phyloP scores from a whole-genome alignment of 2,113 vertebrate genomes.

The Alethe castanea region DNA sequence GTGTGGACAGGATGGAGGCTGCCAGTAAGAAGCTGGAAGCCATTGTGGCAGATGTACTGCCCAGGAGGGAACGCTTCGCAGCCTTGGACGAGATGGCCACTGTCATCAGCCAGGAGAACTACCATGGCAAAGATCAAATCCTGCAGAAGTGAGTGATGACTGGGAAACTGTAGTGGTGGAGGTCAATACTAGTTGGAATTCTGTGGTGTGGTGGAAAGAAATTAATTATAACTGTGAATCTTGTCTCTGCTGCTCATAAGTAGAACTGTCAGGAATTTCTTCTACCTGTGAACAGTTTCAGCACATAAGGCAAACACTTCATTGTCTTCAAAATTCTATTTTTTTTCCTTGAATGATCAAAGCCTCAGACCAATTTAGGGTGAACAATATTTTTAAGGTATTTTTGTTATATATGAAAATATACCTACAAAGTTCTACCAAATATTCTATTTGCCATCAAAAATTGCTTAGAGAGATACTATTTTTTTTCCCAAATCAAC shows the following conservation, averaged over 20 bases:
- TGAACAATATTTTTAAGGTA: not conserved
- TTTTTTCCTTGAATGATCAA: not conserved
- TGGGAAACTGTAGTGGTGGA: not conserved
- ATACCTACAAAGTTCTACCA: not conserved
- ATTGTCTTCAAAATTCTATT: not conserved
- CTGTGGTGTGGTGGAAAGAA: not conserved
- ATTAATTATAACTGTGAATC: not conserved
- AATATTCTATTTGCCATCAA: not conserved
- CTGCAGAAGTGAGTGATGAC: constrained; percentile 67
- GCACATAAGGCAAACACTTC: not conserved
- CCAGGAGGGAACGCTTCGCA: constrained; percentile 80
- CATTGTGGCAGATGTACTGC: constrained; percentile 79
- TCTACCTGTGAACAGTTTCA: not conserved
- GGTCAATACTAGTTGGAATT: not conserved
- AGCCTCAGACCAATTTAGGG: not conserved
- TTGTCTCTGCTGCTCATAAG: not conserved
- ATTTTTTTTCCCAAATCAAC: not conserved
- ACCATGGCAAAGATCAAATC: constrained; percentile 79
- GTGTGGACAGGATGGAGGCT: constrained; percentile 70
- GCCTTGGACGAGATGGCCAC: constrained; percentile 78
- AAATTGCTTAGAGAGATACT: not conserved
- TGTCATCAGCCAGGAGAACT: constrained; percentile 77
- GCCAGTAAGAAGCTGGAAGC: constrained; percentile 81
- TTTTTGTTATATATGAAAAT: not conserved
- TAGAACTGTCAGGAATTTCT: not conserved